These are phyloP conservation scores for Nematostella vectensis DNA, from an alignment of 92 coral and sea anemone species.

Conservation along the genomic window DNA sequence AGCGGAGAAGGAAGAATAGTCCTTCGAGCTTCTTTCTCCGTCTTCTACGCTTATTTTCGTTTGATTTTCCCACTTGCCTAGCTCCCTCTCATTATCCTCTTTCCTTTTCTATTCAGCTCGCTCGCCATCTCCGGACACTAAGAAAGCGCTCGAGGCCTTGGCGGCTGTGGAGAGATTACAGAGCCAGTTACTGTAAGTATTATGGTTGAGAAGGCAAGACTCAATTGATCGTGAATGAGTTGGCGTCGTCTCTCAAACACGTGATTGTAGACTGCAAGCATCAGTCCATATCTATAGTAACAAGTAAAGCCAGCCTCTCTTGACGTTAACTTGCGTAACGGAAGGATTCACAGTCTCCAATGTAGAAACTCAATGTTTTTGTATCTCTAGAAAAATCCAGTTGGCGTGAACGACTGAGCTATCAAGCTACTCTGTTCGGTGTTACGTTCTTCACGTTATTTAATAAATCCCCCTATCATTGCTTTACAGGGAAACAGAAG, in stretches of 20 bases:
- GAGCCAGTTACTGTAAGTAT: constrained; percentile 74
- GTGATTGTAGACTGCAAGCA: no score
- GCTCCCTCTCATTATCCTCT: not conserved
- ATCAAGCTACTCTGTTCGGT: no score
- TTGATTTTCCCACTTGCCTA: not conserved
- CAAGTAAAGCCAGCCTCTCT: no score
- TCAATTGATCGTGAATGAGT: not conserved
- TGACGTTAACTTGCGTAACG: no score
- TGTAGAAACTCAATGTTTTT: no score
- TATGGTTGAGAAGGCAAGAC: no score
- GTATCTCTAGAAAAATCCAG: no score
- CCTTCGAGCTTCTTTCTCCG: not conserved
- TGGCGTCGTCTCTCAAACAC: not conserved
- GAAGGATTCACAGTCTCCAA: no score
- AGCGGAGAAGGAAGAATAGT: not conserved
- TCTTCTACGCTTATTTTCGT: not conserved
- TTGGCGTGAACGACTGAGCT: no score
- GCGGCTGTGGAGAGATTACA: constrained; percentile 94
- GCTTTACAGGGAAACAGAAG: constrained; percentile 93
- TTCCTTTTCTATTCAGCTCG: constrained; percentile 37
- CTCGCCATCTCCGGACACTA: constrained; percentile 75
- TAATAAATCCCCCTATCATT: no score
- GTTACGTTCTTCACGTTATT: no score
- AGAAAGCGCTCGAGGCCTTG: constrained; percentile 76
- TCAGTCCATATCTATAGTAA: no score